A percentile compares a stretch with the other conserved stretches of the same genome.
phyloP scores from a whole-genome alignment of 2,113 vertebrate genomes.

The Deroptyus accipitrinus region DNA sequence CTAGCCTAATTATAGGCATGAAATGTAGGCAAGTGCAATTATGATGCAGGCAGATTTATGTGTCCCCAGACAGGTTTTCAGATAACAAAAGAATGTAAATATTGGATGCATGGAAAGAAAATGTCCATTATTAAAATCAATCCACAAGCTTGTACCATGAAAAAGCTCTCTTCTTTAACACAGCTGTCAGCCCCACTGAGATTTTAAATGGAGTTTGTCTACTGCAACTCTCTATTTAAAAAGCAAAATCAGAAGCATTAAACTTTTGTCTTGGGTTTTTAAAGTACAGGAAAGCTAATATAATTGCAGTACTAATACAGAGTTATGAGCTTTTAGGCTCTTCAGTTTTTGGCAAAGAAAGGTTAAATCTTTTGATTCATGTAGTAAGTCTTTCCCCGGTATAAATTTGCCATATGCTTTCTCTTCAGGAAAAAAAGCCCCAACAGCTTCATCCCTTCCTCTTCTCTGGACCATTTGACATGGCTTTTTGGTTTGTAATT shows the following conservation, averaged over 20 bases:
- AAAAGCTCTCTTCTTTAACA: constrained; percentile 29
- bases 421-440: not conserved
- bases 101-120: constrained; percentile 9
- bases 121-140: constrained; percentile 28
- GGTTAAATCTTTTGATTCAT: not conserved
- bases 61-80: not conserved
- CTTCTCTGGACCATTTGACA: not conserved
- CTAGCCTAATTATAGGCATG: not conserved
- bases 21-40: constrained; percentile 18
- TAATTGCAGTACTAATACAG: not conserved
- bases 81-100: constrained; percentile 43
- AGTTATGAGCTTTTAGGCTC: constrained; percentile 1
- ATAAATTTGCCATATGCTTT: not conserved
- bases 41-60: constrained; percentile 2
- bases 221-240: constrained; percentile 33
- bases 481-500: not conserved
- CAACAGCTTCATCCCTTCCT: not conserved
- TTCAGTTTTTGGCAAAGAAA: constrained; percentile 6
- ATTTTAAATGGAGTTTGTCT: constrained; percentile 48
- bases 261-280: not conserved
- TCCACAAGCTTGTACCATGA: not conserved
- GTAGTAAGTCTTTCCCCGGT: not conserved
- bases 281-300: constrained; percentile 22
- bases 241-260: constrained; percentile 9
- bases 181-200: not conserved